Evolutionary conservation across 2,797 vertebrate genomes (phyloP), one percentile per base, ranked within the genome.

Genomic region (Sebastes cheni): DNA sequence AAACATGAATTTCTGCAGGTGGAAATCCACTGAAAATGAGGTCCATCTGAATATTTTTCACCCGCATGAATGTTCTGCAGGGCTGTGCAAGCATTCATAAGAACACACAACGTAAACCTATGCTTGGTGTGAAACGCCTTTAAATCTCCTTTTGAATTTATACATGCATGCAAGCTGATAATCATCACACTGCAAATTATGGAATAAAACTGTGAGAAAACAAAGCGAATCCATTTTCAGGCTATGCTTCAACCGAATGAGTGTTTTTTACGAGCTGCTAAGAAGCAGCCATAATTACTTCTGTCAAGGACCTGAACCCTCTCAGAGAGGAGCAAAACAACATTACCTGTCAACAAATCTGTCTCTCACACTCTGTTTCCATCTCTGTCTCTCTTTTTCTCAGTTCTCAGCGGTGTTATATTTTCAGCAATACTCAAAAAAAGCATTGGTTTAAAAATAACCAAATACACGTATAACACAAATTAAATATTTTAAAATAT

Each of bases 261-360:
- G 60, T 56, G 20, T 20, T 36, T 83, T 82, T 83, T 75, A 84
- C 69, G 22, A 72, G 67, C 62, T 56, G 80, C 84, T 75, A 82
- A 79, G 68, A 87, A 69, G 79, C 72, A 83, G 56, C 77, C 25
- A 69, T 88, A 86, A 89, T 90, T 86, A 86, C 85, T 86, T 81
- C 75, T 88, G 87, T 88, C 84, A 87, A 89, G 86, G 80, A 79
- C 83, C 84, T 59, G 73, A 88, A 78, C 59, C 82, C 72, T 81
- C 84, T 90, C 73, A 82, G 72, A 76, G 73, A 86, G 60, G 58
- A 89, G 84, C 86, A 84, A 81, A 88, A 89, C 78, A 90, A 85
- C 82, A 87, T 81, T 80, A 91, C 83, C 77, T 87, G 81, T 88
- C 81, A 89, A 81, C 80, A 89, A 82, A 82, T 77, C 34, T 30